phyloP scores from a whole-genome alignment of 2,797 vertebrate genomes.

The Poliocrania exsul region DNA sequence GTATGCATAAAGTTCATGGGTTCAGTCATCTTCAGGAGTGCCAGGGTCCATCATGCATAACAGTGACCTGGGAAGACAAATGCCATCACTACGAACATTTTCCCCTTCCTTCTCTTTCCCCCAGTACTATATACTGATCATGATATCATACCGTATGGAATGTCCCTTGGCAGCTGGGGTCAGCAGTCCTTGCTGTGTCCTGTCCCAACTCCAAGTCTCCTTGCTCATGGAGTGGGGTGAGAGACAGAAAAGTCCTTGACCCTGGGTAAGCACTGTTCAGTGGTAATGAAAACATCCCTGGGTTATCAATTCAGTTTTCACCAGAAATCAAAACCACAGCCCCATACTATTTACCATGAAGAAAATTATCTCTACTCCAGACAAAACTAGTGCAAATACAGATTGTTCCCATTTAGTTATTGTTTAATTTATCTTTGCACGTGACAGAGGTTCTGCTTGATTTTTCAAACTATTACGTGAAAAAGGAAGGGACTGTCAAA shows the following conservation, averaged over 20 bases:
- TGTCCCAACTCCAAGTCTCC: not conserved
- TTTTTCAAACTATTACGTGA: not conserved
- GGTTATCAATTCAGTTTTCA: not conserved
- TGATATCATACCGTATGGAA: not conserved
- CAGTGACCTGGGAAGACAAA: not conserved
- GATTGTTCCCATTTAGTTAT: not conserved
- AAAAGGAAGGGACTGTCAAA: not conserved
- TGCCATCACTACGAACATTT: fast-evolving
- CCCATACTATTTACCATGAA: not conserved
- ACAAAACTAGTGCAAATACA: not conserved
- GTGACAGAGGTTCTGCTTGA: not conserved
- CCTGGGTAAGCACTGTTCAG: not conserved
- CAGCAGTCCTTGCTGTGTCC: too few species aligned
- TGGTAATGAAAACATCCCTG: not conserved
- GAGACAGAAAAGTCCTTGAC: not conserved
- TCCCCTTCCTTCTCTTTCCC: not conserved
- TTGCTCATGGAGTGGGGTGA: not conserved
- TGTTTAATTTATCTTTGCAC: not conserved
- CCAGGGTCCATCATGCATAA: fast-evolving
- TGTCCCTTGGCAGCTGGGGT: not conserved
- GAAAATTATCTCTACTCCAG: not conserved
- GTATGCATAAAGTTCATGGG: not conserved
- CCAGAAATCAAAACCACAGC: not conserved
- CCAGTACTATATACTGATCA: not conserved
- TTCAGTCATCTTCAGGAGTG: not conserved